Conservation (phyloP, 2,888 invertebrate species). For the Odontocerum albicorne region DNA sequence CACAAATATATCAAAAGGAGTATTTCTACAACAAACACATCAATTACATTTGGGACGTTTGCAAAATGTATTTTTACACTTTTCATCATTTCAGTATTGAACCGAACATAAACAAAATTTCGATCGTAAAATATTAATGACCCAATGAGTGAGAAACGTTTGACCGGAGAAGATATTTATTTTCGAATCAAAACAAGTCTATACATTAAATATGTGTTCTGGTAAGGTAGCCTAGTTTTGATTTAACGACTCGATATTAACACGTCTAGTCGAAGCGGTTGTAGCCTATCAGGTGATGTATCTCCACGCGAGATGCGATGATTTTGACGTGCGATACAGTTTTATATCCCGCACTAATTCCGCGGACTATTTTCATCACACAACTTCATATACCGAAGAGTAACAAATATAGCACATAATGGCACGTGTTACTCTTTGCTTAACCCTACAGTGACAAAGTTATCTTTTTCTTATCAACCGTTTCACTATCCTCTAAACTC, state of each 20-base stretch:
- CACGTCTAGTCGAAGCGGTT: not conserved
- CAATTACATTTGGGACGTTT: too few species aligned
- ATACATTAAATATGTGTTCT: too few species aligned
- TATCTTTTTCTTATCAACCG: not conserved
- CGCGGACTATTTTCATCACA: slow-evolving; percentile 27
- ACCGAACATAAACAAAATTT: too few species aligned
- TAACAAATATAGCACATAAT: slow-evolving; percentile 26
- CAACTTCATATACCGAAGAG: slow-evolving; percentile 29
- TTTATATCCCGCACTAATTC: not conserved
- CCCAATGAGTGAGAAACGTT: not conserved
- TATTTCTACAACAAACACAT: too few species aligned
- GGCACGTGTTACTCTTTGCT: slow-evolving; percentile 13
- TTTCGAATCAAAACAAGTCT: not conserved
- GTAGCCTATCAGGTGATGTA: not conserved
- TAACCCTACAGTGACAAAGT: slow-evolving; percentile 4
- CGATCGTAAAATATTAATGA: too few species aligned
- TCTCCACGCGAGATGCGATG: not conserved
- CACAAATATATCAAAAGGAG: too few species aligned
- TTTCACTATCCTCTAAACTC: too few species aligned
- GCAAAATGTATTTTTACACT: too few species aligned
- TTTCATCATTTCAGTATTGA: too few species aligned
- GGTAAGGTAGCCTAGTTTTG: not conserved
- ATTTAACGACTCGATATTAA: not conserved
- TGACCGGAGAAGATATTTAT: not conserved
- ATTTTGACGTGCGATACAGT: not conserved